Percentiles rank a stretch among this genome's conserved stretches.
Evolutionary conservation across 2,113 vertebrate species (phyloP).

Genomic region (Silurus asotus): DNA sequence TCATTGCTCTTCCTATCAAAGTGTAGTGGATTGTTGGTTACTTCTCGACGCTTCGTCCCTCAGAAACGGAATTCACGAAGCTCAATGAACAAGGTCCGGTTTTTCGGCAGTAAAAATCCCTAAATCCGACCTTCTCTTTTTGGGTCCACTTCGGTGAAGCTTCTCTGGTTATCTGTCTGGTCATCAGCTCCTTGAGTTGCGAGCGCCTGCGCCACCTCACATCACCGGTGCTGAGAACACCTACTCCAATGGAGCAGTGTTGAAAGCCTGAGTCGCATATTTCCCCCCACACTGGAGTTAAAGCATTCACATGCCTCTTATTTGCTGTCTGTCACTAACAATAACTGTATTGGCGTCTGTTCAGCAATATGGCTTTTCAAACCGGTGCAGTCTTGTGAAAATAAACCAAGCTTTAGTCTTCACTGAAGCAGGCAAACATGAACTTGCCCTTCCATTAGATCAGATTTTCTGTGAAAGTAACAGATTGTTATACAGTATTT

Average conservation of each 20-base stretch:
- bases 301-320: background rate
- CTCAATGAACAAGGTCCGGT: too few relatives aligned
- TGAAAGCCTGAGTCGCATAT: background rate
- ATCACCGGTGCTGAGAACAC: background rate
- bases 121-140: background rate
- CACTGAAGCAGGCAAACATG: background rate
- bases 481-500: background rate
- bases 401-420: background rate
- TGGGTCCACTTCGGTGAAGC: background rate
- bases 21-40: background rate
- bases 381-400: background rate
- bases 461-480: background rate
- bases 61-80: background rate
- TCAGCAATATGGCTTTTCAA: too few relatives aligned
- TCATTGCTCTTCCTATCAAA: constrained; percentile 7
- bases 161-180: background rate
- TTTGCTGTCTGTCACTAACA: background rate
- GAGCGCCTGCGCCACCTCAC: background rate
- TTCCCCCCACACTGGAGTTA: background rate
- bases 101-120: too few relatives aligned
- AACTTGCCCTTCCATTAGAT: too few relatives aligned
- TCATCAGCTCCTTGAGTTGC: background rate
- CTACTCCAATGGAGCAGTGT: too few relatives aligned
- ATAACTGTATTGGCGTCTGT: background rate
- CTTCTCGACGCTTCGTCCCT: background rate